A percentile compares a stretch with the other conserved stretches of the same genome.
Conservation (phyloP, 2,113 vertebrate genomes). For the Lipotes vexillifer region DNA sequence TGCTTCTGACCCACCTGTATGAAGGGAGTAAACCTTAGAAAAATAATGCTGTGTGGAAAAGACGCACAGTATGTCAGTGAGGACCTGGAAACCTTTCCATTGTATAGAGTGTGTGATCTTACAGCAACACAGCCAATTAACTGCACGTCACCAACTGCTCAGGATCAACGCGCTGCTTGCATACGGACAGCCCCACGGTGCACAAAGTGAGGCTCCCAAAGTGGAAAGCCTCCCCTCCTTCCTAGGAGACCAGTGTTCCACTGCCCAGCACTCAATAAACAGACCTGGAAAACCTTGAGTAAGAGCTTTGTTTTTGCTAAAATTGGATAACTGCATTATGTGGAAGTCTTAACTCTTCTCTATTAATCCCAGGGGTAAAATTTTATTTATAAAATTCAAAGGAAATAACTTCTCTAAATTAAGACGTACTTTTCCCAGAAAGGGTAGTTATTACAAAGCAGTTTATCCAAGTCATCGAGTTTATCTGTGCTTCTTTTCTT, state of each 20-base stretch:
- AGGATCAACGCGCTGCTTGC: neutral
- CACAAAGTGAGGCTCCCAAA: neutral
- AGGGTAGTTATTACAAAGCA: neutral
- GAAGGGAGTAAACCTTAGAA: neutral
- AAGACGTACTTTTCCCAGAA: neutral
- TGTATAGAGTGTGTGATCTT: neutral
- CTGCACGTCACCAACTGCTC: neutral
- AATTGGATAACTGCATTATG: neutral
- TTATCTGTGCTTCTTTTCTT: neutral
- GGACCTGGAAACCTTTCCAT: neutral
- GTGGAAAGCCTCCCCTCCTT: neutral
- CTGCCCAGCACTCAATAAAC: neutral
- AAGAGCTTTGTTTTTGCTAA: neutral
- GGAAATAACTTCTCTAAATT: neutral
- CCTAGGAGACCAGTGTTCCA: no score
- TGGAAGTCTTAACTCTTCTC: neutral
- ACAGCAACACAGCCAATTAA: neutral
- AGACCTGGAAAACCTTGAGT: neutral
- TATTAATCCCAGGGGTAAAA: neutral
- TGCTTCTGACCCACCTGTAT: neutral
- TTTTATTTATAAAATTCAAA: neutral
- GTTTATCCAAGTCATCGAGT: neutral
- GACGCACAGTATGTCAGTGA: neutral
- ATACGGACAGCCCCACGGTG: fast-evolving
- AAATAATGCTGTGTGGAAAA: neutral